Base-by-base conservation (phyloP, 2,888 invertebrate species). In the Taphrorychus bicolor region DNA sequence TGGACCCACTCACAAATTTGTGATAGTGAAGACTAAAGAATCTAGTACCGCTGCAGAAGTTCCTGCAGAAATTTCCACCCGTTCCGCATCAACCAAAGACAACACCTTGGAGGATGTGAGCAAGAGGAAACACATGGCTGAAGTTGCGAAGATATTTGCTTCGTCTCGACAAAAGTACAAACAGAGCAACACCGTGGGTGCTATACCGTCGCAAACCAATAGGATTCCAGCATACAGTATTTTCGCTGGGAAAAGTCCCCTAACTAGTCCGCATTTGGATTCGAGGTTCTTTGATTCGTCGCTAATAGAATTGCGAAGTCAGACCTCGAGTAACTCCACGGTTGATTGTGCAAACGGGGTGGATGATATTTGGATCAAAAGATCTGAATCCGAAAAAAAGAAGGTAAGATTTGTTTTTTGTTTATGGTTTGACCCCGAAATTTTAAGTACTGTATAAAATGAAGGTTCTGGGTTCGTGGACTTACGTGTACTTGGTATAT, bases 261-360 rank as follows among this genome's bases (percentile, higher is more conserved):
- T 69, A 14, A 16, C 59, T 23, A 69, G 69, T 60, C 90, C 89
- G 2, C 93, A 93, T 81, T 85, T 89, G 71, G 92, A 93, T 82
- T 90, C 90, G 77, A 85, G 89, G 72, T 94, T 91, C 84, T 93
- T 93, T 79, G 93, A 93, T 82, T 89, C 90, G 73, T 91, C 92
- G 71, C 84, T 93, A 73, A 89, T 93, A 75, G 92, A 92, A 82
- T 91, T 93, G 82, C 91, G 91, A 79, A 90, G 89, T 73, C 87
- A 86, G 62, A 89, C 89, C n/a, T 88, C 88, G 70, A 89, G 86
- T 73, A 82, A 83, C 59, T 83, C 86, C 45, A 86, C 88, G 0
- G 80, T 89, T 49, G 88, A 88, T 74, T 83, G 84, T 70, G 82
- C 82, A 70, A 83, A 82, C 41, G 80, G 80, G 0, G 17, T 11